Base-by-base conservation (phyloP, 2,797 vertebrate species). In the Enteromius mattozi region DNA sequence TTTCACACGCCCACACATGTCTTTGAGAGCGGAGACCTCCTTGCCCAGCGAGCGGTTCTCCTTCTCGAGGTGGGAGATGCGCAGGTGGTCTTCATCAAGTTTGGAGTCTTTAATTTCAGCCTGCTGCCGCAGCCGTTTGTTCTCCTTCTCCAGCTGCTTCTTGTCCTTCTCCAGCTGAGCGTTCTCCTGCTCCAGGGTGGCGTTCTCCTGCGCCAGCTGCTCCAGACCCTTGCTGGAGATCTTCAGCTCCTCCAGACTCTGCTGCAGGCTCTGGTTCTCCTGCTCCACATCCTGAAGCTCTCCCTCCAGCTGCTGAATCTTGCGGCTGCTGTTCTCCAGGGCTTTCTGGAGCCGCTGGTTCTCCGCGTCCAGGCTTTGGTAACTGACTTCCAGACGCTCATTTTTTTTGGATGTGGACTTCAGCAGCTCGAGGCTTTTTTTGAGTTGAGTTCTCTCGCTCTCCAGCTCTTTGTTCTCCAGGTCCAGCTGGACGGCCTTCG, bases 271-370 rank as follows among this genome's bases (percentile, higher is more conserved):
- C 87, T 99, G 98, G 92, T 99, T 99, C 95, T 99, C 98, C 6
- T 94, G 91, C 89, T 99, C 98, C 78, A 98, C 92, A 56, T 99
- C 98, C 78, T 96, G 97, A 13, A 99, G 90, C 88, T 99, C 98
- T 3, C 91, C 96, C 92, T 99, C 98, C 89, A 99, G 90, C 47
- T 99, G 97, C 76, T 98, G 97, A 86, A 99, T 97, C 93, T 99
- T 99, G 92, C 97, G 98, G 93, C 95, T 97, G 93, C 96, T 98
- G 91, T 98, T 99, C 92, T 99, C 98, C 65, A 99, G 90, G 83
- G 97, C 96, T 90, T 99, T 99, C 94, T 99, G 97, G 10, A 99
- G 92, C 51, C 98, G 96, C 93, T 99, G 98, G 94, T 99, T 99
- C 94, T 99, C 98, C 0, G 96, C 97, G 91, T 99, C 98, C 88